phyloP scores from a whole-genome alignment of 2,888 invertebrate species.

The Lutraria lutraria region DNA sequence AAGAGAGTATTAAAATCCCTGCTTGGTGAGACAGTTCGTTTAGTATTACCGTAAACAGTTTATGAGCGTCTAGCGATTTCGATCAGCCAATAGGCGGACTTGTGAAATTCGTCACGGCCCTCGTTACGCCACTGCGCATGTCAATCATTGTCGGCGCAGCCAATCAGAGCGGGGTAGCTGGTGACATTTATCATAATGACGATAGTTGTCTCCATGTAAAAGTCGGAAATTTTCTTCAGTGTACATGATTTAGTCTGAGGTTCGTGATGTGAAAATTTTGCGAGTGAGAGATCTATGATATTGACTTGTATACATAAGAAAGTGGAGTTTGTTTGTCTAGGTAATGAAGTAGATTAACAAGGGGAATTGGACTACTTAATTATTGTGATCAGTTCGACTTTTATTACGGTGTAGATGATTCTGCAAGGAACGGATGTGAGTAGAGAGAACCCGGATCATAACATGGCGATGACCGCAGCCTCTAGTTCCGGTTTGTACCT shows the following conservation, averaged over 20 bases:
- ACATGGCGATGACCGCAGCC: slow-evolving; percentile 92
- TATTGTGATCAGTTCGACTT: slow-evolving; percentile 33
- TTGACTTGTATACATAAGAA: slow-evolving; percentile 63
- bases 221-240: slow-evolving; percentile 75
- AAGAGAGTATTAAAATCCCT: slow-evolving; percentile 38
- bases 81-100: slow-evolving; percentile 38
- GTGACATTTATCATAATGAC: slow-evolving; percentile 78
- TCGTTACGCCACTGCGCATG: slow-evolving; percentile 74
- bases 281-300: slow-evolving; percentile 66
- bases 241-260: slow-evolving; percentile 89
- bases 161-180: slow-evolving; percentile 73
- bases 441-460: slow-evolving; percentile 57
- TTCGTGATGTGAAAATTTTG: slow-evolving; percentile 79
- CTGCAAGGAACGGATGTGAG: slow-evolving; percentile 64
- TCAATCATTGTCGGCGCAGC: slow-evolving; percentile 79
- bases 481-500: slow-evolving; percentile 93
- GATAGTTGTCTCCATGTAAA: slow-evolving; percentile 78
- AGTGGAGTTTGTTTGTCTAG: slow-evolving; percentile 62
- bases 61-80: slow-evolving; percentile 38
- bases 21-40: slow-evolving; percentile 3
- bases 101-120: slow-evolving; percentile 22
- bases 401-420: slow-evolving; percentile 59
- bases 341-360: slow-evolving; percentile 62
- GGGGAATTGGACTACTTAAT: slow-evolving; percentile 46
- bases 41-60: slow-evolving; percentile 34